Base-by-base conservation (phyloP, 2,113 vertebrate genomes). In the Sphaerodactylus townsendi region DNA sequence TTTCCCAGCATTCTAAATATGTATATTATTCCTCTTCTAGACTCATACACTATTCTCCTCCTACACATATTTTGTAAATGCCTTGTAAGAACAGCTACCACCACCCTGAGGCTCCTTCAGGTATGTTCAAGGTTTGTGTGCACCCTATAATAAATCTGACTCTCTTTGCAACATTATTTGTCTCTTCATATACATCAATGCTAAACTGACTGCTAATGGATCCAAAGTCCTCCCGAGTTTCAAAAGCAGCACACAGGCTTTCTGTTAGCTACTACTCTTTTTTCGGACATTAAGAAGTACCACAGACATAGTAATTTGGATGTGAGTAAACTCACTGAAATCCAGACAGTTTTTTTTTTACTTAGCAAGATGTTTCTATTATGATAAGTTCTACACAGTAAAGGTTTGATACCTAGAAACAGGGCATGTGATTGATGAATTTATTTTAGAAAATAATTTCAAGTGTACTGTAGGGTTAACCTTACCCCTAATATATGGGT, bases 261-360 rank as follows among this genome's bases (percentile, higher is more conserved):
- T n/a, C n/a, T n/a, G n/a, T n/a, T n/a, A 48, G 46, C 46, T 48
- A 48, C 5, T 50, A 50, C 48, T 80, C 89, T 90, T 87, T 90
- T 87, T 89, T 79, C 75, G 87, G 81, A 87, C 87, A 83, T 91
- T 81, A 87, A 90, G 90, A 93, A 92, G 92, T 88, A 71, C 76
- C 88, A 87, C 0, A 72, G 66, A 89, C 85, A 78, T 65, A 50
- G 39, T 82, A 89, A 93, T 87, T 92, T 83, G 70, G 83, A 83
- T 87, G 59, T 85, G 84, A 93, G 91, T 87, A 91, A 93, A 84
- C 46, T 90, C 76, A 79, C 28, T 72, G 53, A 59, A 72, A 82
- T 44, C 37, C 69, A 82, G 69, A 72, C 53, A 44, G 28, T 82
- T 37, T 13, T n/a, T 44, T 37, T 72, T 90, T 86, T 79, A 41